Evolutionary conservation across 2,113 vertebrate species (phyloP).

Genomic region (Phaetusa simplex): DNA sequence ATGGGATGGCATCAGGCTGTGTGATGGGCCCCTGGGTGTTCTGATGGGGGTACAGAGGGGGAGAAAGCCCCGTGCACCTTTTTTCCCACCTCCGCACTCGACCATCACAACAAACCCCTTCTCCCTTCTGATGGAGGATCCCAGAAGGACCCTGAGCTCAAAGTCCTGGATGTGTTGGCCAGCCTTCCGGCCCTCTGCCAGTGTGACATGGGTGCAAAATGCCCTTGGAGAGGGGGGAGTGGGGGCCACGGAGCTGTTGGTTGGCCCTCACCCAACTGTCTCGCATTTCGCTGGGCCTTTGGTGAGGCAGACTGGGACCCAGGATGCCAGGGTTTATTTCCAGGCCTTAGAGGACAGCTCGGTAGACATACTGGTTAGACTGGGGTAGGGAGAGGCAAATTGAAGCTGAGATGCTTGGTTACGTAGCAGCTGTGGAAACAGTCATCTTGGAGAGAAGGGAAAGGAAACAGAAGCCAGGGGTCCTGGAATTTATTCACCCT

Average conservation of each 20-base stretch:
- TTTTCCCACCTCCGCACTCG: not conserved
- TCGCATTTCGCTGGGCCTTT: not conserved
- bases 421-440: not conserved
- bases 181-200: not conserved
- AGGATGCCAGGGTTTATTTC: not conserved
- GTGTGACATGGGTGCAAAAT: not conserved
- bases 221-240: not conserved
- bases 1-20: not conserved
- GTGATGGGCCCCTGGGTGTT: not conserved
- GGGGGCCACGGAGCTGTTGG: not conserved
- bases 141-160: not conserved
- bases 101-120: not conserved
- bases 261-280: not conserved
- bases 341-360: not conserved
- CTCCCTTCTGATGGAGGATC: not conserved
- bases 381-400: not conserved
- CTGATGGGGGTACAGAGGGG: not conserved
- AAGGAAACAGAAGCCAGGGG: not conserved
- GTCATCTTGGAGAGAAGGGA: not conserved
- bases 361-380: not conserved
- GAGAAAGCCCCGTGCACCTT: not conserved
- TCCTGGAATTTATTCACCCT: not conserved
- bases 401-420: not conserved
- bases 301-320: not conserved
- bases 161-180: not conserved